Evolutionary conservation across 2,797 vertebrate genomes (phyloP).

Genomic region (Brotula barbata): DNA sequence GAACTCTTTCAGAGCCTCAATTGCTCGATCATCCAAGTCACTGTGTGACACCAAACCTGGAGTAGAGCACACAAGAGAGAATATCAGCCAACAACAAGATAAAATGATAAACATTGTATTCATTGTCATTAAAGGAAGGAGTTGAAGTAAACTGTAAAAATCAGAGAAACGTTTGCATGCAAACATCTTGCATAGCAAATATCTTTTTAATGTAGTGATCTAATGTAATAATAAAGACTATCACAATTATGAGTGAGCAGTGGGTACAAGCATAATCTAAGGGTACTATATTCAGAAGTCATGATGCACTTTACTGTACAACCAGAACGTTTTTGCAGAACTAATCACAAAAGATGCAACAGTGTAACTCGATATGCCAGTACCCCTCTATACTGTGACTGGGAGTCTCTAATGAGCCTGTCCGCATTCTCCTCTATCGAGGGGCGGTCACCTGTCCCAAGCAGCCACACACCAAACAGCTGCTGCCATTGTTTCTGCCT

Average conservation of each 20-base stretch:
- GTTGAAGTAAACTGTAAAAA: not conserved
- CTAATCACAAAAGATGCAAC: slow-evolving; percentile 79
- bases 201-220: not conserved
- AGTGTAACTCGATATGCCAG: slow-evolving; percentile 71
- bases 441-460: slow-evolving; percentile 78
- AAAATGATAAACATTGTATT: not conserved
- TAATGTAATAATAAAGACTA: slow-evolving; percentile 16
- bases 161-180: slow-evolving; percentile 6
- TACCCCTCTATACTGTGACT: slow-evolving; percentile 58
- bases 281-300: slow-evolving; percentile 31
- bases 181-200: slow-evolving; percentile 1
- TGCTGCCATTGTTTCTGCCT: slow-evolving; percentile 76
- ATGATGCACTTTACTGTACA: slow-evolving; percentile 48
- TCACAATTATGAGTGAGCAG: slow-evolving; percentile 14
- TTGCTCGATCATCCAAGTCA: slow-evolving; percentile 99
- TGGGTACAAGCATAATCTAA: slow-evolving; percentile 28
- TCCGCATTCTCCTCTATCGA: slow-evolving; percentile 67
- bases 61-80: slow-evolving; percentile 44
- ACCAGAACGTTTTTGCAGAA: slow-evolving; percentile 61
- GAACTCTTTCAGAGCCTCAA: slow-evolving; percentile 99
- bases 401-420: slow-evolving; percentile 70
- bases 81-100: slow-evolving; percentile 17
- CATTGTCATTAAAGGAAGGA: not conserved
- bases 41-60: slow-evolving; percentile 98
- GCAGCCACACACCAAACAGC: slow-evolving; percentile 76